Evolutionary conservation across 2,113 vertebrate genomes (phyloP), one percentile per base, ranked within the genome.

Genomic region (Microtus ochrogaster): DNA sequence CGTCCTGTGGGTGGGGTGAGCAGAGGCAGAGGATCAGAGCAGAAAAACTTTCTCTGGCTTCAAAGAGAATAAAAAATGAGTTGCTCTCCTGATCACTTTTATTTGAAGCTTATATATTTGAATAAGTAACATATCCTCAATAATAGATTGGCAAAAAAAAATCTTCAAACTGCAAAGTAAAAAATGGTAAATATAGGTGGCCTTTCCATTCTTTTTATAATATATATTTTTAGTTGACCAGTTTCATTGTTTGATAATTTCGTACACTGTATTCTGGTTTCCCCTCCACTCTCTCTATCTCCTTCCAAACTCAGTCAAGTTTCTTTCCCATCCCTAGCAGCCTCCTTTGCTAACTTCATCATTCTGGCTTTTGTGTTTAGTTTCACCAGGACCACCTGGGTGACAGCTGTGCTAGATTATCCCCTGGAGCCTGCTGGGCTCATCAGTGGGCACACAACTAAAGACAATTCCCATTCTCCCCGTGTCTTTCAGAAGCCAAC

Each of bases 101-200:
- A 92, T 88, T 95, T 92, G 36, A 83, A 70, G 90, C 84, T 76
- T 95, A 70, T 87, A 49, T 84, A 90, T 81, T 94, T 96, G 81
- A 94, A 81, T 94, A 85, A 86, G 93, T 95, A 91, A 91, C 73
- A 44, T 30, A 89, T 36, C 89, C n/a, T 63, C 5, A 13, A 76
- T 39, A 89, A 74, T 33, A 41, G 19, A 74, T 41, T 61, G 30
- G 33, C 19, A 65, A 70, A 52, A 36, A 61, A 36, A 61, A 22
- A 22, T 33, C 33, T 28, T 63, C 14, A 88, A 92, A 52, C 24
- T 61, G 70, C 36, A 77, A 92, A 82, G 19, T n/a, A 0, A 70
- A 63, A 97, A 84, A 44, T 24, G 5, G 39, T 89, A 74, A 66
- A 76, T 65, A 12, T 72, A 72, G n/a, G 24, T 74, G 14, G n/a